These are phyloP conservation scores for Crossocerus cetratus DNA, from an alignment of 2,888 invertebrate genomes.

Conservation along the genomic window DNA sequence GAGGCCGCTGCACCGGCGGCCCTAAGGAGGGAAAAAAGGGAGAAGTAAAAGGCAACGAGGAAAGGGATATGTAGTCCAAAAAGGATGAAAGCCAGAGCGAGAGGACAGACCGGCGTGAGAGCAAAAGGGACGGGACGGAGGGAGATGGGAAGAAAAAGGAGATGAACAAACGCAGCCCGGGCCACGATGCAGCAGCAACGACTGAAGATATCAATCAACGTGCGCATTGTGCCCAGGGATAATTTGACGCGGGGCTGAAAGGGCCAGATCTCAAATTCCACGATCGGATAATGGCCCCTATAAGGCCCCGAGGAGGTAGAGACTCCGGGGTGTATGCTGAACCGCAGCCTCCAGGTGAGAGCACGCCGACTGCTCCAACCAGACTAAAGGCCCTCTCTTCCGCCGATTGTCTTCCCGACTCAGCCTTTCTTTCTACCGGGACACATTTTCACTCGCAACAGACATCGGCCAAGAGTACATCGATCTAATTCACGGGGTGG, in stretches of 20 bases:
- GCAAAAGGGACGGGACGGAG: constrained; percentile 30
- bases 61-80: too few relatives aligned
- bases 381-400: constrained; percentile 6
- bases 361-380: constrained; percentile 19
- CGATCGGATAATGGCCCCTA: constrained; percentile 70
- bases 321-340: constrained; percentile 49
- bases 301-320: constrained; percentile 51
- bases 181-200: constrained; percentile 63
- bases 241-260: constrained; percentile 75
- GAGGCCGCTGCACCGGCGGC: constrained; percentile 56
- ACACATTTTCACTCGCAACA: constrained; percentile 38
- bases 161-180: constrained; percentile 35
- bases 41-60: constrained; percentile 11
- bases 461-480: constrained; percentile 22
- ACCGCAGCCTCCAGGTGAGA: constrained; percentile 43
- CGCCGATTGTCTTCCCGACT: constrained; percentile 37
- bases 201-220: constrained; percentile 75
- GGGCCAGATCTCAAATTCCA: constrained; percentile 73
- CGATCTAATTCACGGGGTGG: constrained; percentile 42
- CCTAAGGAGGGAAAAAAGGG: constrained; percentile 25
- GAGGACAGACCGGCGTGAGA: constrained; percentile 25
- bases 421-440: constrained; percentile 33
- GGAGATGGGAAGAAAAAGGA: constrained; percentile 23
- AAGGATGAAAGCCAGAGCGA: constrained; percentile 25
- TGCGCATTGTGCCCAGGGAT: constrained; percentile 73